Conservation (phyloP, 92 coral and sea anemone species). For the Zoanthus sociatus region DNA sequence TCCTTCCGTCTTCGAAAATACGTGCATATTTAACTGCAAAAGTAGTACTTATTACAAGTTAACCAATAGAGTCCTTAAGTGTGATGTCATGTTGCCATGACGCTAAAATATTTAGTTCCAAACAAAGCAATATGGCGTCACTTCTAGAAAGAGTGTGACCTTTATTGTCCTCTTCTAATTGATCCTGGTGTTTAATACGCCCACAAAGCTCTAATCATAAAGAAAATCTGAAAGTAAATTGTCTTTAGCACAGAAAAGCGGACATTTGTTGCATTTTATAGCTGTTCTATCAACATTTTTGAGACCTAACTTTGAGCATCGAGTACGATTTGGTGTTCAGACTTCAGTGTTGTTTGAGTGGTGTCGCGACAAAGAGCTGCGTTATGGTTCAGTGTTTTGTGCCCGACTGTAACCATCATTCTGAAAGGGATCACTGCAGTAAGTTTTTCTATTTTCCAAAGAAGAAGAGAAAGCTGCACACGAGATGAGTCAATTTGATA, state of each 20-base stretch:
- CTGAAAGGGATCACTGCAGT: slow-evolving; percentile 37
- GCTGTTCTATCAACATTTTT: slow-evolving; percentile 18
- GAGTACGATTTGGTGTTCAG: slow-evolving; percentile 17
- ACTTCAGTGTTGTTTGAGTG: neutral
- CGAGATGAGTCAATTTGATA: slow-evolving; percentile 43
- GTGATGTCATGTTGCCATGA: slow-evolving; percentile 15
- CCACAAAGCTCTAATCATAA: slow-evolving; percentile 34
- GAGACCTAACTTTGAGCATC: slow-evolving; percentile 16
- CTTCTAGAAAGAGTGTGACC: slow-evolving; percentile 4
- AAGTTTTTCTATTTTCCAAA: no score
- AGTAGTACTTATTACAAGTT: no score
- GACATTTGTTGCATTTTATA: neutral
- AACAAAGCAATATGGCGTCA: slow-evolving; percentile 29
- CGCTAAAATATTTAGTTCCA: slow-evolving; percentile 42
- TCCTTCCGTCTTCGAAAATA: no score
- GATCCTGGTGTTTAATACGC: slow-evolving; percentile 27
- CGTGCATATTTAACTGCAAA: no score
- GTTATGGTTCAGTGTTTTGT: slow-evolving; percentile 47
- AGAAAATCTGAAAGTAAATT: slow-evolving; percentile 10
- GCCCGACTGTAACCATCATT: slow-evolving; percentile 48
- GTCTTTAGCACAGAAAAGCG: slow-evolving; percentile 6
- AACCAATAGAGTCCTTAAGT: neutral
- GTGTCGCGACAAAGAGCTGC: slow-evolving; percentile 9
- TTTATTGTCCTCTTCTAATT: slow-evolving; percentile 18
- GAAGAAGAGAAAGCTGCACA: slow-evolving; percentile 39